Base-by-base conservation (phyloP, 2,888 invertebrate genomes). In the Tromatobia lineatoria region DNA sequence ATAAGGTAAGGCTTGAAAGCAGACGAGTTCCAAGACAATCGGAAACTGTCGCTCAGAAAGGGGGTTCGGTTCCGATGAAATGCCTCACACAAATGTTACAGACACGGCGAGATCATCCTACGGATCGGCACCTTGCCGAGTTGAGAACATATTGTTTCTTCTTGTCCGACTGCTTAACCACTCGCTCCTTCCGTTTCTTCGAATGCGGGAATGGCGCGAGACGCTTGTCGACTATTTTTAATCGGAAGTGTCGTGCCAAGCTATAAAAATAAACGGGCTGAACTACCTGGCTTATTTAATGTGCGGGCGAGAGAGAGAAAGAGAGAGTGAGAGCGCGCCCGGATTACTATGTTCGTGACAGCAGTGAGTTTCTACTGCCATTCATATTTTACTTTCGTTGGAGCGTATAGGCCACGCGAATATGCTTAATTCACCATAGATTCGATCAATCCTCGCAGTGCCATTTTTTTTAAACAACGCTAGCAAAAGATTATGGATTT, bases 201-300 rank as follows among this genome's bases (percentile, higher is more conserved):
- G 57, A 80, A 34, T 50, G 34, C 25, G 67, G 75, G 64, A 84
- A 80, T 83, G 78, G 83, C 75, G 82, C 52, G 76, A 86, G 76
- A 83, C 83, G 71, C 66, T 85, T 85, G 85, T 75, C 81, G 80
- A 86, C 87, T 89, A 88, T 88, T 89, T 89, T 88, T 88, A 87
- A 89, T 89, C 86, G 86, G 54, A 87, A 86, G 66, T 86, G 85
- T 86, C 82, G 87, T 87, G 87, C 88, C 88, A 88, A 87, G 82
- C 73, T 70, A 82, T 83, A 80, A 82, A 88, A 87, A 85, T 84
- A 87, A 80, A 82, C 77, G 38, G 15, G 66, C 59, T 47, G 67
- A 45, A 67, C 64, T 64, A 34, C 50, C 66, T 50, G 52, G 61
- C 52, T 59, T 25, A 29, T 70, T 73, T 34, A 71, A 57, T 38